Base-by-base conservation (phyloP, 2,888 invertebrate genomes). In the Leptinotarsa rubiginosa region DNA sequence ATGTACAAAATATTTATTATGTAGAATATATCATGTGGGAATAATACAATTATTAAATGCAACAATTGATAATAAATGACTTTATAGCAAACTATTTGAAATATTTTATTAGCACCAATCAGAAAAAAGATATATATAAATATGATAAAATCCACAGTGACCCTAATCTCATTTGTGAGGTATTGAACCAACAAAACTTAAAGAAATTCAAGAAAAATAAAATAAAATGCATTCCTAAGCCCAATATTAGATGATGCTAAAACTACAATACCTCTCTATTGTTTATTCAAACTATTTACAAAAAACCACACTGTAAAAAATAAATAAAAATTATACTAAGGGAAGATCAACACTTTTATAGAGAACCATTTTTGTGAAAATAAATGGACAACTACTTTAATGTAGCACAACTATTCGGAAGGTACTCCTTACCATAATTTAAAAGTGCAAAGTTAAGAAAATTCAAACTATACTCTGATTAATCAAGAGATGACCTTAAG, bases 1-100 rank as follows among this genome's bases (percentile, higher is more conserved):
- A 80, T 80, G 74, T 79, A 81, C 79, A 80, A 79, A 80, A 80
- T 81, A 77, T 80, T 79, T 81, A 79, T 80, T 77, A 65, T 73
- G 72, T 69, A 78, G 78, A 81, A 79, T 81, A 81, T 78, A 79
- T 54, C 7, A 77, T 31, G 22, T 71, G 75, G 74, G 77, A 72
- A 73, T 41, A 41, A 41, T 41, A 41, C 41, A 41, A 41, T 41
- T 41, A 41, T 41, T 41, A 41, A 41, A 41, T 41, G 41, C 41
- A 41, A 41, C 41, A 41, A 41, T 10, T 41, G 41, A 41, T 41
- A 41, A 41, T 41, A 41, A 41, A 41, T 41, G 41, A 41, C 41
- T 41, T 41, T 10, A 41, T 41, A 41, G 41, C 3, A 41, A 41
- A 41, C 41, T 31, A 41, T 22, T 52, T 64, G 65, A 65, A 68